Evolutionary conservation across 2,888 invertebrate species (phyloP).

Genomic region (Trypoxylon attenuatum): DNA sequence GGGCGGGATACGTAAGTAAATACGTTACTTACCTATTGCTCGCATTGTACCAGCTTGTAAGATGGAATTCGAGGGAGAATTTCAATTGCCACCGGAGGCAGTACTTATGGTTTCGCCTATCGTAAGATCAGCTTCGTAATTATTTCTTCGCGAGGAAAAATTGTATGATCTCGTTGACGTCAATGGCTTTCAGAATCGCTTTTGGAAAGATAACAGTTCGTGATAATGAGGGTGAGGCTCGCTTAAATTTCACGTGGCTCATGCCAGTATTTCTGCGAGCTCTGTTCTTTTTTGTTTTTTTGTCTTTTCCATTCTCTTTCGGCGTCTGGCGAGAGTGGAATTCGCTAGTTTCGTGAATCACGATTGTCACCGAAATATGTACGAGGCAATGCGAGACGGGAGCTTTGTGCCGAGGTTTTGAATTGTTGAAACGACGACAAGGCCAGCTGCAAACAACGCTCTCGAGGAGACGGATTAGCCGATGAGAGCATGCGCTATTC

Average conservation of each 20-base stretch:
- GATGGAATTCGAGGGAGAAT: conserved; percentile 7
- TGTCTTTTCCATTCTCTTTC: background rate
- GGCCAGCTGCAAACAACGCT: conserved; percentile 14
- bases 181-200: background rate
- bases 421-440: conserved; percentile 24
- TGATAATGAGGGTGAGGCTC: too few species aligned
- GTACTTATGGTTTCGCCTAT: too few species aligned
- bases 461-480: conserved; percentile 43
- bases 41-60: background rate
- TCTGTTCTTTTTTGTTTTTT: background rate
- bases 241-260: too few species aligned
- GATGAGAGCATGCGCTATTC: conserved; percentile 32
- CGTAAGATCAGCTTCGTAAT: background rate
- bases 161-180: background rate
- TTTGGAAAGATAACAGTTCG: too few species aligned
- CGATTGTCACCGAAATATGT: conserved; percentile 18
- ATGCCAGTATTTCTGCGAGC: background rate
- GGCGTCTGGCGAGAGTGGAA: background rate
- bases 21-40: too few species aligned
- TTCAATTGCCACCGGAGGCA: conserved; percentile 22
- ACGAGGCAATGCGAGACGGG: conserved; percentile 4
- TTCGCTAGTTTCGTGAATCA: background rate
- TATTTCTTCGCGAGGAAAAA: background rate
- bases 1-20: background rate
- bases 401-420: conserved; percentile 15